Evolutionary conservation across 53 echinoderm and acorn worm species (phyloP), one percentile per base, ranked within the genome.

Genomic region (Holothuria leucospilota): DNA sequence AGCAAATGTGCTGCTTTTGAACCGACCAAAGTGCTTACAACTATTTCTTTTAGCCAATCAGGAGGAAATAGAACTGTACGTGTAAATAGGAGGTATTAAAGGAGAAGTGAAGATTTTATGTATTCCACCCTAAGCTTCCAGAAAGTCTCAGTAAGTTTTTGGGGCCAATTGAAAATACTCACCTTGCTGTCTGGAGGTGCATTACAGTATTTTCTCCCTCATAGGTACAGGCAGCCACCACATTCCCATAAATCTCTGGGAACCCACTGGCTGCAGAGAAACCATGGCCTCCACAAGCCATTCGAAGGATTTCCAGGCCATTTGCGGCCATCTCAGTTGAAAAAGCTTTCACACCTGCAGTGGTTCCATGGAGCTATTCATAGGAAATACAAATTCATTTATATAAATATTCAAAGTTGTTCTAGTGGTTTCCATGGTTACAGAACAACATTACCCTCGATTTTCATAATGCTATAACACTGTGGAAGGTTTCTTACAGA

Each of bases 171-270:
- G 11, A 5, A 2, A 11, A 9, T 7, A 46, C 46, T 46, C 46
- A 96, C 96, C 96, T 96, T 29, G 96, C 96, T 20, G 93, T 93
- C 85, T 99, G 99, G 62, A 99, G 73, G 26, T 91, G 82, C 99
- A 99, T 95, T 69, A 99, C 99, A 46, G 99, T 95, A 74, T 99
- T 99, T 78, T 99, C 99, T 51, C 99, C 99, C 71, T 99, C 99
- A 62, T 93, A 95, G 34, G 95, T 99, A 62, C 90, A 90, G 1
- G 91, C 62, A 20, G 99, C 93, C 8, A 78, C 85, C 39, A 83
- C 77, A 30, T 87, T 95, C 20, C 78, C 91, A 66, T 99, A 99
- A 59, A 99, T 88, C 68, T 93, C 82, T 14, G 99, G 99, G 77
- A 99, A 95, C 38, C 93, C 95, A 62, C 99, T 99, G 46, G 99